These are phyloP conservation scores for Serilophus lunatus DNA, from an alignment of 2,113 vertebrate genomes.

Conservation along the genomic window DNA sequence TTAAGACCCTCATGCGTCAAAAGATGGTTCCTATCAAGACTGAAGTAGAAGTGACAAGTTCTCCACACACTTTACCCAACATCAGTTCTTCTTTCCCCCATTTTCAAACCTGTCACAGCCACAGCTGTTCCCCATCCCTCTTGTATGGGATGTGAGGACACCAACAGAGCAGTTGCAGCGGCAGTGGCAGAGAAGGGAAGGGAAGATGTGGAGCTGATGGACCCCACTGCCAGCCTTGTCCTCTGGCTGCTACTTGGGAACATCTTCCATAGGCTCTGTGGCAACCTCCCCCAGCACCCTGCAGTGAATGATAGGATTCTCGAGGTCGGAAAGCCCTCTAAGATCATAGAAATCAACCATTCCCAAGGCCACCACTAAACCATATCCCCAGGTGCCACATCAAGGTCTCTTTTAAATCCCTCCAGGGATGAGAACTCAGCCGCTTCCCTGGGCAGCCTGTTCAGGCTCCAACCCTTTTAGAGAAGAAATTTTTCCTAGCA, in stretches of 20 bases:
- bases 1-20: not conserved
- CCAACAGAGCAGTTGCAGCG: not conserved
- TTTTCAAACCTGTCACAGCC: not conserved
- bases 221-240: not conserved
- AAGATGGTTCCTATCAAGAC: not conserved
- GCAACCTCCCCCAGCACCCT: not conserved
- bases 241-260: not conserved
- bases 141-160: not conserved
- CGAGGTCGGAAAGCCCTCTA: not conserved
- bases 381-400: not conserved
- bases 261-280: not conserved
- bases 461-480: too few relatives aligned
- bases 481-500: not conserved
- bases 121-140: not conserved
- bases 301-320: not conserved
- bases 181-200: not conserved
- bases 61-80: too few relatives aligned
- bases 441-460: not conserved
- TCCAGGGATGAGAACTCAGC: not conserved
- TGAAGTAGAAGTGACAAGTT: not conserved
- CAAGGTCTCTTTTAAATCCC: not conserved
- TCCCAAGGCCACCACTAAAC: not conserved
- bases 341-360: not conserved
- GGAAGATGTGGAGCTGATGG: not conserved
- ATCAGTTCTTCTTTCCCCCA: not conserved